A percentile compares a stretch with the other conserved stretches of the same genome.
Conservation (phyloP, 2,888 invertebrate genomes). For the Spodoptera exigua region DNA sequence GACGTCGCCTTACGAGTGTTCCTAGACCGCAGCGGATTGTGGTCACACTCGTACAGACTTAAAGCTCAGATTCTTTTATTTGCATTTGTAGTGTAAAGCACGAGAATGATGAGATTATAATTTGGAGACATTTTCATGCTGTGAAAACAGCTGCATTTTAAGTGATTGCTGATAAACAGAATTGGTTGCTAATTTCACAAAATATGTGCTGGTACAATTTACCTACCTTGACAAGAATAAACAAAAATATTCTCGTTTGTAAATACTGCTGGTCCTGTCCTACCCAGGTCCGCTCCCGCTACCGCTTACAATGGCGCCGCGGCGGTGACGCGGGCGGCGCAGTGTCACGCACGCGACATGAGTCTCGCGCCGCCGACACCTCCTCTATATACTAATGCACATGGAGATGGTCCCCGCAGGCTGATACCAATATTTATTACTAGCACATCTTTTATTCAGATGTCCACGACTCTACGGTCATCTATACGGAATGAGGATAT, state of each 20-base stretch:
- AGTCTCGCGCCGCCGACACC: conserved; percentile 39
- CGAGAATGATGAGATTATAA: too few species aligned
- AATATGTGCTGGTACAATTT: too few species aligned
- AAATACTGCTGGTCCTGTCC: not conserved
- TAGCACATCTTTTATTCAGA: conserved; percentile 42
- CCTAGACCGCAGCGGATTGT: conserved; percentile 9
- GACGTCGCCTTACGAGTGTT: conserved; percentile 37
- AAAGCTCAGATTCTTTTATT: not conserved
- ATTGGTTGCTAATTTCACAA: too few species aligned
- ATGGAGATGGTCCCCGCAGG: conserved; percentile 40
- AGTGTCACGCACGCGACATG: conserved; percentile 40
- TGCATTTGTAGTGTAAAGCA: not conserved
- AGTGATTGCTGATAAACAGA: too few species aligned
- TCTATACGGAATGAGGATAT: conserved; percentile 17
- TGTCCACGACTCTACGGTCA: conserved; percentile 9
- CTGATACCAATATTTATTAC: conserved; percentile 46
- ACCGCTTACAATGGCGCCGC: not conserved
- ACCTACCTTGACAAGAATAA: too few species aligned
- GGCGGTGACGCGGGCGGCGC: not conserved
- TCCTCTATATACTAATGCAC: conserved; percentile 47
- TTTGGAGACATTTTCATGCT: too few species aligned
- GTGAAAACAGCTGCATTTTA: too few species aligned
- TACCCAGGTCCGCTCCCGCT: not conserved
- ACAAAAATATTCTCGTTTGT: too few species aligned
- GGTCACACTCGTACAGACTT: not conserved